Evolutionary conservation across 2,888 invertebrate genomes (phyloP), one percentile per base, ranked within the genome.

Genomic region (Allygus modestus): DNA sequence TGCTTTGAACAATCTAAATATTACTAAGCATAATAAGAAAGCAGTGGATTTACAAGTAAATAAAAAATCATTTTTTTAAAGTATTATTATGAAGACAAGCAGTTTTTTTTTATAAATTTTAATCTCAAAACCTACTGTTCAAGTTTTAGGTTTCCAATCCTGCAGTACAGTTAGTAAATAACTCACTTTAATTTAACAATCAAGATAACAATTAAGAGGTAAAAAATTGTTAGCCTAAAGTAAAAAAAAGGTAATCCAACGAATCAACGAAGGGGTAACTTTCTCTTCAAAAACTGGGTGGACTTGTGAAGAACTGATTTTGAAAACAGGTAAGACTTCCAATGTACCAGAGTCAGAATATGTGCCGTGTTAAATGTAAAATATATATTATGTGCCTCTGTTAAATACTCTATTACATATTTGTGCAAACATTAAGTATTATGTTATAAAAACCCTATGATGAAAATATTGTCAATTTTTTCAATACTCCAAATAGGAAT

Each of bases 381-480:
- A 17, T 51, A 28, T 28, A 9, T 11, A 65, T 4, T 11, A 28
- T 9, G 65, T 28, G 65, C 15, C 15, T 31, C 2, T 15, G 65
- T 11, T 65, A 65, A 65, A 28, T 28, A 28, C 65, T 65, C 23
- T 31, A 28, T 65, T 28, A 65, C 12, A 65, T 28, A 65, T 65
- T 65, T 65, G 65, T 65, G 65, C 65, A 65, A 31, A 28, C 17
- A 15, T 9, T 65, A 65, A 7, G 12, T 58, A n/a, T 23, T 31
- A 28, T 65, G 31, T 65, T 65, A 65, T 26, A 65, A 65, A 65
- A 65, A 26, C 28, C 65, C 31, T 28, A 65, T 15, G 28, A 28
- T 65, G 4, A 12, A 65, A 65, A 65, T 65, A 65, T 65, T 65
- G 65, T 65, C 65, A 28, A 65, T 65, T 15, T n/a, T n/a, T n/a